Percentiles rank a stretch among this genome's conserved stretches.
These are phyloP conservation scores for Siphlonurus alternatus DNA, from an alignment of 2,888 invertebrate genomes.

Conservation along the genomic window DNA sequence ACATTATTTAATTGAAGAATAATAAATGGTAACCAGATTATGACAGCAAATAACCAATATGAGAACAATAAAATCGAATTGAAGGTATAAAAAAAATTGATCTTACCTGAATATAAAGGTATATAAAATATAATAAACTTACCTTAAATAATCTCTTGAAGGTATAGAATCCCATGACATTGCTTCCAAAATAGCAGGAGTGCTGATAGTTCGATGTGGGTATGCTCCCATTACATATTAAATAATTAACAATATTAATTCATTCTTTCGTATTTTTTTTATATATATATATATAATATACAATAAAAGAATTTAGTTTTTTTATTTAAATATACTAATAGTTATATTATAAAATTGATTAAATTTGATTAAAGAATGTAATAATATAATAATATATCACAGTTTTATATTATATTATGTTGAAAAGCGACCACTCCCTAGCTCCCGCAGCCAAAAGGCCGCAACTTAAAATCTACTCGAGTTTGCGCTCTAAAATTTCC, in stretches of 20 bases:
- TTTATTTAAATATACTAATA: not conserved
- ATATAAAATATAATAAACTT: constrained; percentile 18
- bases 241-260: not conserved
- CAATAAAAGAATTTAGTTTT: not conserved
- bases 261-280: not conserved
- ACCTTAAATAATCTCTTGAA: constrained; percentile 68
- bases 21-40: no score
- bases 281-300: no score
- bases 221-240: not conserved
- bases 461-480: not conserved
- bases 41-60: no score
- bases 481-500: not conserved
- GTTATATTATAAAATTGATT: not conserved
- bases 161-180: constrained; percentile 80
- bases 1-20: no score
- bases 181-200: constrained; percentile 15
- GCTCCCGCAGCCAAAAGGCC: not conserved
- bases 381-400: not conserved
- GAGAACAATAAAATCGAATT: no score
- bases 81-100: no score
- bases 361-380: not conserved
- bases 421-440: not conserved
- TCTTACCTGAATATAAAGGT: no score
- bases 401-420: no score
- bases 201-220: not conserved